Evolutionary conservation across 2,797 vertebrate genomes (phyloP), one percentile per base, ranked within the genome.

Genomic region (Chiroxiphia lanceolata): DNA sequence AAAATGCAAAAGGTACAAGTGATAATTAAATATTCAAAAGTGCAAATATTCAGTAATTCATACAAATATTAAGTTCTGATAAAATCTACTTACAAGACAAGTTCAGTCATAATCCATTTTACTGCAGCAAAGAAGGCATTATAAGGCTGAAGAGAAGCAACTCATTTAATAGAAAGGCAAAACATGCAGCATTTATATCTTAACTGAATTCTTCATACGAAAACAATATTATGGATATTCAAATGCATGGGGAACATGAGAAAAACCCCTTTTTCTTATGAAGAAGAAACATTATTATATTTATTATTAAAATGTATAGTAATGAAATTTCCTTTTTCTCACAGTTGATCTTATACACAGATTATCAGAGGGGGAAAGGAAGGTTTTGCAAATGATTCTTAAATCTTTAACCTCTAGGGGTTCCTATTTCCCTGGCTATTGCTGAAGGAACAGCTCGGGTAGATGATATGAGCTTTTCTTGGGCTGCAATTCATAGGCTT

Each of bases 51-150:
- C 54, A 71, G 13, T 38, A 75, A 53, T 71, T 78, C 17, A 61
- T 22, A 84, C 14, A 64, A 83, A 87, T 42, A 83, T 92, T 44
- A 70, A 51, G 51, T 57, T 95, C 59, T 40, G 76, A 77, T 74
- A 76, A 90, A 93, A 92, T 91, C 86, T 96, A 98, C 99, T 99
- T 99, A 99, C 99, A 99, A 98, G 98, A 99, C 98, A 90, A 99
- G 98, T 97, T 99, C 99, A 27, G 99, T 99, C 97, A 99, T 98
- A 97, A 99, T 98, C 99, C 99, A 99, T 97, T 99, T 99, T 86
- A 99, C 97, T 72, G 98, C 98, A 57, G 99, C 98, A 95, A 99
- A 98, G 97, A 99, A 98, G 93, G 99, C 98, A 91, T 99, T 99
- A 96, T 99, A 99, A 70, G 99, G 99, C 99, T 99, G 95, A 61